Base-by-base conservation (phyloP, 2,888 invertebrate species). In the Thymelicus lineola region DNA sequence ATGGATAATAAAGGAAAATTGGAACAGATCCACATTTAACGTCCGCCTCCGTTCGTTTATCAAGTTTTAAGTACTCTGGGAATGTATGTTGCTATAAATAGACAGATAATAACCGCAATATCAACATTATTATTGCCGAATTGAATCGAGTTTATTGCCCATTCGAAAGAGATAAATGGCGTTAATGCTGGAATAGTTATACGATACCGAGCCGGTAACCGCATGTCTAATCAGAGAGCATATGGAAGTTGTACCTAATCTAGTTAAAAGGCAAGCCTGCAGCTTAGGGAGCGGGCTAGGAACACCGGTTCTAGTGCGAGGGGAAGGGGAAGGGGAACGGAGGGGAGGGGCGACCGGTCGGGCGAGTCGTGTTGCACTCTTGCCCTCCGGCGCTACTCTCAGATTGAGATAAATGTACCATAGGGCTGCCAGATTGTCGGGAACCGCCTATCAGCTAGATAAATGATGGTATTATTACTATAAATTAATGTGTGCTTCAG, bases 381-480 rank as follows among this genome's bases (percentile, higher is more conserved):
- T 84, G 85, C 85, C 85, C 83, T 77, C 80, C 71, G 79, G 82
- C 80, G 74, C 76, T 81, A 83, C 80, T 78, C 76, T 80, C 74
- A 86, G 86, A 88, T 89, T 84, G 79, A 84, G 84, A 89, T 88
- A 88, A 86, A 85, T 82, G 80, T 81, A 57, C 57, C 20, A 17
- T 68, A 68, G 68, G 68, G 68, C 62, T 68, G 68, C 67, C 67
- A 67, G 36, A 36, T 38, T 59, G 35, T 14, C 45, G 46, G 35
- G 62, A 36, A 50, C 48, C 15, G 48, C 48, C 48, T 50, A 7
- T 17, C 48, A 17, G 7, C 7, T 50, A 50, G 15, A 50, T 50
- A 50, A 50, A 50, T 50, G 15, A 50, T 9, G 9, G 15, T 50
- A 9, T 50, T 50, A 50, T 50, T 15, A 17, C 48, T 9, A 50